Conservation (phyloP, 2,888 invertebrate species). For the Thereva nobilitata region DNA sequence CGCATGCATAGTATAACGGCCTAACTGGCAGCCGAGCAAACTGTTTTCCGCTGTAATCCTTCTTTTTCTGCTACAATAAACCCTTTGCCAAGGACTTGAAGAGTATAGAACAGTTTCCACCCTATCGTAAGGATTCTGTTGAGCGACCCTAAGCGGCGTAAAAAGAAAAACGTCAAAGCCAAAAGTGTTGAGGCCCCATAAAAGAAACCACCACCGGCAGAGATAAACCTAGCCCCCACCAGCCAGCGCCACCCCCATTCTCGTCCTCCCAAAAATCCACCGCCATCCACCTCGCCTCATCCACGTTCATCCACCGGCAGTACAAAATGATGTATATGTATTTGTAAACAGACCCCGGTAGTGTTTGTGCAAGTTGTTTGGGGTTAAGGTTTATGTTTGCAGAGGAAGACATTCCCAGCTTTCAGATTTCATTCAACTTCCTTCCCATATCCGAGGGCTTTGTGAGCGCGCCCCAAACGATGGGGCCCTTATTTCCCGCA, state of each 20-base stretch:
- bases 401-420: constrained; percentile 20
- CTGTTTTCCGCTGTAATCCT: constrained; percentile 20
- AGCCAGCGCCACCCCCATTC: no score
- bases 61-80: constrained; percentile 16
- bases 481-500: constrained; percentile 15
- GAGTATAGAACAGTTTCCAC: not conserved
- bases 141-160: constrained; percentile 26
- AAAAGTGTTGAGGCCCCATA: constrained; percentile 25
- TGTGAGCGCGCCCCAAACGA: not conserved
- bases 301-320: not conserved
- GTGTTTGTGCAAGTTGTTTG: constrained; percentile 30
- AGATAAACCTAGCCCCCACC: constrained; percentile 8
- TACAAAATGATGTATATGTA: constrained; percentile 27
- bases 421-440: constrained; percentile 15
- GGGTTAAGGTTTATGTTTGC: constrained; percentile 29
- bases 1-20: not conserved
- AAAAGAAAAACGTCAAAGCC: constrained; percentile 23
- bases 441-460: constrained; percentile 6
- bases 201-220: constrained; percentile 31
- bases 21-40: not conserved
- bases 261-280: no score
- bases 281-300: no score
- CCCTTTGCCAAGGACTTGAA: not conserved
- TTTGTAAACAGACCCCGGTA: constrained; percentile 1
- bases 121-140: constrained; percentile 16